phyloP scores from a whole-genome alignment of 2,797 vertebrate species.

The Fistularia commersonii region DNA sequence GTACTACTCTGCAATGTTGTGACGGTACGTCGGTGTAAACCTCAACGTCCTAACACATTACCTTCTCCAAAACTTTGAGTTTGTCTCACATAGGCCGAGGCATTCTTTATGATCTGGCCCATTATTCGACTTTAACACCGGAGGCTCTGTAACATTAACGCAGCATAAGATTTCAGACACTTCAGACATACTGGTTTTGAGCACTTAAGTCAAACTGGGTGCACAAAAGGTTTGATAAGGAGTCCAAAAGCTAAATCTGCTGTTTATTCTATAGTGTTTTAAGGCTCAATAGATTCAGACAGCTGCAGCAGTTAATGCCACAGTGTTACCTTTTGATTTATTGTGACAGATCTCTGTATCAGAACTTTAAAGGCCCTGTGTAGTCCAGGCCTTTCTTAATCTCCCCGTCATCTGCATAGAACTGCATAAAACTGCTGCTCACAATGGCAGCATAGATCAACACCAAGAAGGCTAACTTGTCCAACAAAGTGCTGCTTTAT shows the following conservation, averaged over 20 bases:
- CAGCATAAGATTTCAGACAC: slow-evolving; percentile 39
- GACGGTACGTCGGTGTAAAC: slow-evolving; percentile 38
- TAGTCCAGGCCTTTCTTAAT: slow-evolving; percentile 48
- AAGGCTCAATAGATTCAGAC: slow-evolving; percentile 58
- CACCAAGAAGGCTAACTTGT: slow-evolving; percentile 77
- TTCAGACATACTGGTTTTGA: slow-evolving; percentile 26
- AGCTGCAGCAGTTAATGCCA: slow-evolving; percentile 60
- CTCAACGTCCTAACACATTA: slow-evolving; percentile 22
- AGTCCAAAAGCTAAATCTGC: not conserved
- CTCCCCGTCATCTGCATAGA: slow-evolving; percentile 71
- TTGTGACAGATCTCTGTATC: slow-evolving; percentile 55
- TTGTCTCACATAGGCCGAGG: slow-evolving; percentile 27
- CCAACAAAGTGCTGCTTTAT: slow-evolving; percentile 80
- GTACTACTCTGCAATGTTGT: slow-evolving; percentile 6
- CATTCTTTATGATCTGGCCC: slow-evolving; percentile 29
- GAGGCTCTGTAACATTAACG: slow-evolving; percentile 45
- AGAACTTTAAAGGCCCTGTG: slow-evolving; percentile 51
- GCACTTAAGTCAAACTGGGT: slow-evolving; percentile 42
- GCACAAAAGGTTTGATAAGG: slow-evolving; percentile 10
- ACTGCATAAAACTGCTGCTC: slow-evolving; percentile 63
- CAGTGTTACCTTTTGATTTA: slow-evolving; percentile 58
- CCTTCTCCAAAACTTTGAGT: slow-evolving; percentile 26
- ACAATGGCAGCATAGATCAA: slow-evolving; percentile 68
- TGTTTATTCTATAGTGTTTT: slow-evolving; percentile 50
- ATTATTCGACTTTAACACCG: slow-evolving; percentile 53